phyloP scores from a whole-genome alignment of 2,888 invertebrate species.

The Cacoxenus indagator region DNA sequence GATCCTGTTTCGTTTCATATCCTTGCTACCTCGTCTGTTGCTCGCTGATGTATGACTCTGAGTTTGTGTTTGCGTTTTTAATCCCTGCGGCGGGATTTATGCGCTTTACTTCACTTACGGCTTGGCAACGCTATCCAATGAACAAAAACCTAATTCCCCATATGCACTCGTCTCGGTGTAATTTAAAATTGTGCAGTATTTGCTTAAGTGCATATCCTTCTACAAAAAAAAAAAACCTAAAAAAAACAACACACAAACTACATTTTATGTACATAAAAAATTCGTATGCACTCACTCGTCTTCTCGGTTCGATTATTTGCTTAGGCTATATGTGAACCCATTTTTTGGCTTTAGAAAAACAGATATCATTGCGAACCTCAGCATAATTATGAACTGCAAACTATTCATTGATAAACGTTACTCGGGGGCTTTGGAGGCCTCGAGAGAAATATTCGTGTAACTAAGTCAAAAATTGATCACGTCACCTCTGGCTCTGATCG shows the following conservation, averaged over 20 bases:
- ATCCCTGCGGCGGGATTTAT: slow-evolving; percentile 26
- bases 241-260: not conserved
- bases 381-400: too few species aligned
- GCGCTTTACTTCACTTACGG: slow-evolving; percentile 17
- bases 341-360: not conserved
- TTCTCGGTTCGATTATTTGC: slow-evolving; percentile 19
- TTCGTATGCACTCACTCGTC: not conserved
- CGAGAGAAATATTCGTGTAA: too few species aligned
- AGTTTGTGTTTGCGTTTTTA: not conserved
- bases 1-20: too few species aligned
- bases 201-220: not conserved
- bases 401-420: too few species aligned
- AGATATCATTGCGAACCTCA: too few species aligned
- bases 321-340: slow-evolving; percentile 11
- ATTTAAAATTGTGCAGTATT: not conserved
- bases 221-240: not conserved
- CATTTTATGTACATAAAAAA: too few species aligned
- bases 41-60: too few species aligned
- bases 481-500: too few species aligned
- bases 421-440: too few species aligned
- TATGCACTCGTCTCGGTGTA: too few species aligned
- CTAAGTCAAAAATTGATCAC: too few species aligned
- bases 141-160: not conserved
- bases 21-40: too few species aligned
- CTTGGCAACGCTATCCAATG: not conserved